Evolutionary conservation across 2,797 vertebrate species (phyloP).

Genomic region (Cyclura pinguis): DNA sequence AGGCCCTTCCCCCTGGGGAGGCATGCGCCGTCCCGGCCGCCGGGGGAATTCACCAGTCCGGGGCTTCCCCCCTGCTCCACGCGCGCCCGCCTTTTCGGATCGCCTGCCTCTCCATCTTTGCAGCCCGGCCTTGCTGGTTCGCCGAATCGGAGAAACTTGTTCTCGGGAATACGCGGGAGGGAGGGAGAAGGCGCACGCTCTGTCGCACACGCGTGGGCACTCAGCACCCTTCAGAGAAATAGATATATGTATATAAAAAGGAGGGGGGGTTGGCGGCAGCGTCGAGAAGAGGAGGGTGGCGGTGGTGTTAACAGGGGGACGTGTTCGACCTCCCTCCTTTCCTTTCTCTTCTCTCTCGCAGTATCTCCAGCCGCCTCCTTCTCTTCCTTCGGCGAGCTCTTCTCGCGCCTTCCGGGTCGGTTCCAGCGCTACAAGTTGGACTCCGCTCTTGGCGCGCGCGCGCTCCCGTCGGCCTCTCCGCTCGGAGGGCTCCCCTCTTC

Average conservation of each 20-base stretch:
- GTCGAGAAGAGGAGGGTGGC: not conserved
- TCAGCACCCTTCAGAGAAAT: not conserved
- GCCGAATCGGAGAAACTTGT: constrained; percentile 59
- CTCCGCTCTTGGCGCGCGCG: constrained; percentile 31
- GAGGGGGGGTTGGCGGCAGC: not conserved
- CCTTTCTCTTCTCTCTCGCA: not conserved
- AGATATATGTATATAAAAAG: not conserved
- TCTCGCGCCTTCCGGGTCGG: constrained; percentile 18
- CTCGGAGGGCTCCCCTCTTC: constrained; percentile 46
- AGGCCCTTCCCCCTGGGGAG: constrained; percentile 59
- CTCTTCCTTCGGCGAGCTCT: not conserved
- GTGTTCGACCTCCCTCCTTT: constrained; percentile 16
- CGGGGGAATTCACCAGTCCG: constrained; percentile 56
- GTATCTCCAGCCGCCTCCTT: not conserved
- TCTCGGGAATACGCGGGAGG: constrained; percentile 49
- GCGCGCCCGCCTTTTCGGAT: constrained; percentile 53
- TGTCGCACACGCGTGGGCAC: too few species aligned
- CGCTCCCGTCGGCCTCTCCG: constrained; percentile 1
- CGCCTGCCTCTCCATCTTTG: constrained; percentile 69
- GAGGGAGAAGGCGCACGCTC: not conserved
- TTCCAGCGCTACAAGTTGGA: constrained; percentile 76
- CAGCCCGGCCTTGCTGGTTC: constrained; percentile 48
- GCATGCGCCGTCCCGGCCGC: constrained; percentile 56
- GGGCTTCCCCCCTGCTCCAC: constrained; percentile 24
- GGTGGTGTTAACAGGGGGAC: constrained; percentile 18